A percentile compares a stretch with the other conserved stretches of the same genome.
These are phyloP conservation scores for Porites cylindrica DNA, from an alignment of 92 coral and sea anemone genomes.

Conservation along the genomic window DNA sequence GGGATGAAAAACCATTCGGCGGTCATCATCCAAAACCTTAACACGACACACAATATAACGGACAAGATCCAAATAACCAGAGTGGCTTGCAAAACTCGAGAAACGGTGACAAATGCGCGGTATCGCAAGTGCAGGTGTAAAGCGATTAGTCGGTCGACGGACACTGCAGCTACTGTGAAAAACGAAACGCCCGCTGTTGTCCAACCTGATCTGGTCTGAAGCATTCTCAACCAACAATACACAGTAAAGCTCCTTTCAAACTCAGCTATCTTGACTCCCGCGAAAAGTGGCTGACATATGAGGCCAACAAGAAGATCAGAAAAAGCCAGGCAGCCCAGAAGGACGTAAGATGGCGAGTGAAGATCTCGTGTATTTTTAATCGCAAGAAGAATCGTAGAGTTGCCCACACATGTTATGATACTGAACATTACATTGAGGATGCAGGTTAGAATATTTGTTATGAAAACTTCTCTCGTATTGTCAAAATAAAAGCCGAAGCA, in stretches of 20 bases:
- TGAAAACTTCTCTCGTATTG: background rate
- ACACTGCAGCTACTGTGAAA: slow-evolving; percentile 28
- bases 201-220: slow-evolving; percentile 22
- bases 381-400: background rate
- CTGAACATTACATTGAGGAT: slow-evolving; percentile 33
- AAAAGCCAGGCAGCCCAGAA: slow-evolving; percentile 24
- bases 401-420: slow-evolving; percentile 1
- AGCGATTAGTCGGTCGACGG: slow-evolving; percentile 46
- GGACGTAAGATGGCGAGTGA: slow-evolving; percentile 35
- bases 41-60: background rate
- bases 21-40: slow-evolving; percentile 10
- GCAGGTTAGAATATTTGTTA: background rate
- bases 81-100: background rate
- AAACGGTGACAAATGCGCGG: slow-evolving; percentile 30
- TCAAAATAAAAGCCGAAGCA: background rate
- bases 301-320: slow-evolving; percentile 45
- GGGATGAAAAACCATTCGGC: background rate
- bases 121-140: slow-evolving; percentile 42
- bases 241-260: background rate
- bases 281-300: slow-evolving; percentile 44
- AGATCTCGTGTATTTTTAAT: background rate
- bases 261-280: slow-evolving; percentile 37
- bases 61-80: slow-evolving; percentile 12
- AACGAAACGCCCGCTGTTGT: slow-evolving; percentile 37
- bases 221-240: slow-evolving; percentile 28